Evolutionary conservation across 2,113 vertebrate genomes (phyloP).

Genomic region (Hepsetus odoe): DNA sequence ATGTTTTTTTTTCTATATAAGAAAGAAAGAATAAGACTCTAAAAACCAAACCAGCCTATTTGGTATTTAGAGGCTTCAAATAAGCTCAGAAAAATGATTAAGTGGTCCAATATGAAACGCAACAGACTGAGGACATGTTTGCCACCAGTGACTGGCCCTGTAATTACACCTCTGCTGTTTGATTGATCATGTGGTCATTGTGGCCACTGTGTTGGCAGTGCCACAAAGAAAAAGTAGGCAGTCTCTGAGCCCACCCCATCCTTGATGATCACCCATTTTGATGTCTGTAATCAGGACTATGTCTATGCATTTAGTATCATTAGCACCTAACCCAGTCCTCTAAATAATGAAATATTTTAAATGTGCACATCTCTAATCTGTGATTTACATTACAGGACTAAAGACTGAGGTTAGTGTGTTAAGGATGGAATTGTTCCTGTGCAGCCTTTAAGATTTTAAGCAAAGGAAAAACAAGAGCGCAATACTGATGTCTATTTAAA

Average conservation of each 20-base stretch:
- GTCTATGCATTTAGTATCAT: constrained; percentile 68
- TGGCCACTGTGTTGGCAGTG: constrained; percentile 67
- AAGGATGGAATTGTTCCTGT: constrained; percentile 56
- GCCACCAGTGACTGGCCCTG: constrained; percentile 55
- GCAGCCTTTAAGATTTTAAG: background rate
- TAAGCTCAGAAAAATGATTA: constrained; percentile 63
- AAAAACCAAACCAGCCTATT: background rate
- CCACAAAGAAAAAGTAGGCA: constrained; percentile 67
- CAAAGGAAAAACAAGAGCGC: background rate
- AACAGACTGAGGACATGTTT: constrained; percentile 65
- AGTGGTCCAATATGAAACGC: constrained; percentile 66
- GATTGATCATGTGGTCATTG: constrained; percentile 53
- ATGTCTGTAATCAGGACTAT: constrained; percentile 72
- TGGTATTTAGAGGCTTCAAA: constrained; percentile 2
- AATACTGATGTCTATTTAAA: background rate
- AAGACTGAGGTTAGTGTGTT: constrained; percentile 65
- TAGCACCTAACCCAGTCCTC: constrained; percentile 70
- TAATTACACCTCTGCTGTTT: constrained; percentile 73
- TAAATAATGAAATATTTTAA: constrained; percentile 65
- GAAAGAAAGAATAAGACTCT: too few species aligned
- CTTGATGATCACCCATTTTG: constrained; percentile 73
- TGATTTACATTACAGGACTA: constrained; percentile 61
- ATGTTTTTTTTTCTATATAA: too few species aligned
- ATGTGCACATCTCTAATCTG: constrained; percentile 73
- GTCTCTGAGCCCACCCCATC: constrained; percentile 67